Conservation (phyloP, 2,113 vertebrate genomes). For the Odocoileus virginianus region DNA sequence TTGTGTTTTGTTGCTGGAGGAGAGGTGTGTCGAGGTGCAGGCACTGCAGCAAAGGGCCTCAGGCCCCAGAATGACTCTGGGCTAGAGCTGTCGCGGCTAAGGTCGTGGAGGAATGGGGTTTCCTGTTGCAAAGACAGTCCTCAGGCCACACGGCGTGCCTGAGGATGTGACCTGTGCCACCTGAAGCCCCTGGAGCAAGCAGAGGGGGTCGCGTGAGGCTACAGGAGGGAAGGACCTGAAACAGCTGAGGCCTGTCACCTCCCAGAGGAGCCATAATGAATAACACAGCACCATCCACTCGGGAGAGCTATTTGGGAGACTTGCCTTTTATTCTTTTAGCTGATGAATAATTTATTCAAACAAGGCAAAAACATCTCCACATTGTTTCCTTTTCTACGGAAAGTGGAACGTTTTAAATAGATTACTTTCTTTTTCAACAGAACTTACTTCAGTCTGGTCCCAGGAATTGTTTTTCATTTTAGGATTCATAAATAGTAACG, state of each 20-base stretch:
- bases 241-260: no score
- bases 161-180: neutral
- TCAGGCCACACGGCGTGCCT: neutral
- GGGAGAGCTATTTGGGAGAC: neutral
- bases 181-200: neutral
- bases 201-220: fast-evolving
- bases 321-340: neutral
- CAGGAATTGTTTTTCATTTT: neutral
- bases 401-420: neutral
- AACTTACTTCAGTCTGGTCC: neutral
- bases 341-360: neutral
- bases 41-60: neutral
- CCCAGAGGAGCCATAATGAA: fast-evolving
- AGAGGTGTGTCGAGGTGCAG: neutral
- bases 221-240: neutral
- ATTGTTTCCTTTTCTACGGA: neutral
- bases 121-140: neutral
- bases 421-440: neutral
- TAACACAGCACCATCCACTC: neutral
- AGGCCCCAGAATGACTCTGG: neutral
- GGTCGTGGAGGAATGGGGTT: neutral
- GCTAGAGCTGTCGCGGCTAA: neutral
- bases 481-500: neutral
- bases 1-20: neutral
- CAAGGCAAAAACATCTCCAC: neutral